A percentile compares a stretch with the other conserved stretches of the same genome.
Conservation (phyloP, 2,113 vertebrate species). For the Bungarus multicinctus region DNA sequence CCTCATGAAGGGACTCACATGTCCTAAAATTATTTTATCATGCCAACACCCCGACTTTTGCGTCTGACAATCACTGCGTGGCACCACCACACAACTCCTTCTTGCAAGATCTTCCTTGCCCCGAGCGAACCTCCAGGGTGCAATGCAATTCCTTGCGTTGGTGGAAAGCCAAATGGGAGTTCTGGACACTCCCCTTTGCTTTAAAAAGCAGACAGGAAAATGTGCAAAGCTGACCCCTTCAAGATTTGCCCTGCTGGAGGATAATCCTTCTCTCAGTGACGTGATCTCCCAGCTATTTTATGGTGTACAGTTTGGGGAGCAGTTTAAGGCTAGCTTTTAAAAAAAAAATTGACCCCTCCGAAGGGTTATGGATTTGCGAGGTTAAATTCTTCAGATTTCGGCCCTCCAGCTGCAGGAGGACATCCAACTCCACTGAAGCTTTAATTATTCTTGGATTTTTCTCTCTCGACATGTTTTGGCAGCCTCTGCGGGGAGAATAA, state of each 20-base stretch:
- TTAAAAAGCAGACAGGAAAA: not conserved
- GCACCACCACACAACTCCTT: not conserved
- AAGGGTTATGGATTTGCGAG: slow-evolving; percentile 8
- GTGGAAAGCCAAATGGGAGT: not conserved
- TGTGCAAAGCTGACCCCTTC: not conserved
- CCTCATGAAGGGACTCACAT: not conserved
- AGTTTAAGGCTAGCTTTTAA: slow-evolving; percentile 30
- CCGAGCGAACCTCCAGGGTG: not conserved
- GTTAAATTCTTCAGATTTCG: not conserved
- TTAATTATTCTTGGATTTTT: slow-evolving; percentile 34
- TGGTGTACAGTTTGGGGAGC: slow-evolving; percentile 25
- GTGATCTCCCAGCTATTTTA: not conserved
- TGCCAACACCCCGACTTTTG: not conserved
- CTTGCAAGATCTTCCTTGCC: not conserved
- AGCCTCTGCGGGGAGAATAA: slow-evolving; percentile 50
- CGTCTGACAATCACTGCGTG: not conserved
- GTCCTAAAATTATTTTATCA: not conserved
- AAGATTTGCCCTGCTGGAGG: too few species aligned
- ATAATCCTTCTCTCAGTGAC: not conserved
- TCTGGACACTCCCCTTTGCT: too few species aligned
- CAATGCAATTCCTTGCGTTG: not conserved
- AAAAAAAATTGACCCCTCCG: not conserved
- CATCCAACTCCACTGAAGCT: slow-evolving; percentile 28
- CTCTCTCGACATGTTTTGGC: not conserved
- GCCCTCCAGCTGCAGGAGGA: slow-evolving; percentile 22